These are phyloP conservation scores for Odocoileus virginianus DNA, from an alignment of 2,113 vertebrate genomes.

Conservation along the genomic window DNA sequence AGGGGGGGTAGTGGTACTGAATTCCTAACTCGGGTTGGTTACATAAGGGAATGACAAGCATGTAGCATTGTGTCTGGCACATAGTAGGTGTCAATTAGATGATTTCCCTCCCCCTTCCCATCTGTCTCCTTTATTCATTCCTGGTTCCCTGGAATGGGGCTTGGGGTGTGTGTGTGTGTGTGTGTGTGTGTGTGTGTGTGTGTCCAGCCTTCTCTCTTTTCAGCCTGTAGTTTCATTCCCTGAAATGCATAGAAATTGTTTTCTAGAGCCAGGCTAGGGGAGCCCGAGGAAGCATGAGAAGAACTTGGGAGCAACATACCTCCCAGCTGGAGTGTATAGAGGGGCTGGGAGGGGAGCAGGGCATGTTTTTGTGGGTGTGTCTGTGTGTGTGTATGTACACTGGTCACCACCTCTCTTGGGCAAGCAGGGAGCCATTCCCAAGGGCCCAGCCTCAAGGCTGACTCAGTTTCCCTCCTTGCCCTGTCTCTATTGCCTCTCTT, in stretches of 20 bases:
- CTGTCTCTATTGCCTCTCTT: not conserved
- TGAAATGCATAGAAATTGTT: not conserved
- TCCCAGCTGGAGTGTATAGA: not conserved
- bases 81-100: not conserved
- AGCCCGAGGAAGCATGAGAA: not conserved
- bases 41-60: not conserved
- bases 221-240: not conserved
- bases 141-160: not conserved
- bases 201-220: not conserved
- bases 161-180: not conserved
- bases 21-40: not conserved
- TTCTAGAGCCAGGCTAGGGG: not conserved
- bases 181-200: no score
- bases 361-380: not conserved
- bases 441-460: not conserved
- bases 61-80: not conserved
- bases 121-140: not conserved
- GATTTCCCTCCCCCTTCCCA: not conserved
- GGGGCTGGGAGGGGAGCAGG: not conserved
- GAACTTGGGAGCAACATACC: not conserved
- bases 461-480: constrained; percentile 5
- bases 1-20: not conserved
- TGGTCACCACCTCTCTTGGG: not conserved
- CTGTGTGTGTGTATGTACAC: not conserved
- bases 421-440: not conserved